phyloP scores from a whole-genome alignment of 2,113 vertebrate species.

The Cisticola juncidis region DNA sequence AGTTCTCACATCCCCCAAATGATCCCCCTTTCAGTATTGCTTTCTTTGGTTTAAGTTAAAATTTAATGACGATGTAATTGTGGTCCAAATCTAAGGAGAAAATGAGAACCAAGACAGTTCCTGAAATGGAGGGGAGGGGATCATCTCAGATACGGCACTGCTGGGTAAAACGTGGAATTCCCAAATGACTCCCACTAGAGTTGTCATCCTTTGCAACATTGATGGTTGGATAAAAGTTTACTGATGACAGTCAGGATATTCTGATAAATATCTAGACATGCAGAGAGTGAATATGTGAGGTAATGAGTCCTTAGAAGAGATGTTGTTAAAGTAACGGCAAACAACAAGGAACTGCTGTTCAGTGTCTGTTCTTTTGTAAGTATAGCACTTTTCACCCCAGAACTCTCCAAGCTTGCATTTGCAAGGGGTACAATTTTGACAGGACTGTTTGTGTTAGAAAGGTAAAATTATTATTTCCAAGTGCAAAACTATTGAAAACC shows the following conservation, averaged over 20 bases:
- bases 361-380: not conserved
- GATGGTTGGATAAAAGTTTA: not conserved
- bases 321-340: not conserved
- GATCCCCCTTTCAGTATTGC: not conserved
- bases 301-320: not conserved
- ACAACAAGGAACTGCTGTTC: not conserved
- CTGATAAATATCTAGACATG: not conserved
- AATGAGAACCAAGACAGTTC: not conserved
- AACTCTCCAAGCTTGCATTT: not conserved
- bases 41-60: not conserved
- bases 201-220: not conserved
- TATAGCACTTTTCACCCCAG: not conserved
- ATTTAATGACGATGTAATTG: not conserved
- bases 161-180: not conserved
- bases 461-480: conserved; percentile 4
- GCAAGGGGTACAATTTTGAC: not conserved
- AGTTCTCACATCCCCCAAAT: not conserved
- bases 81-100: not conserved
- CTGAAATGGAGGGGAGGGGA: not conserved
- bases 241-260: not conserved
- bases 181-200: not conserved
- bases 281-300: not conserved
- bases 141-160: not conserved
- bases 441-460: not conserved
- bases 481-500: not conserved